These are phyloP conservation scores for Achatina immaculata DNA, from an alignment of 1,140 invertebrate genomes.

Conservation along the genomic window DNA sequence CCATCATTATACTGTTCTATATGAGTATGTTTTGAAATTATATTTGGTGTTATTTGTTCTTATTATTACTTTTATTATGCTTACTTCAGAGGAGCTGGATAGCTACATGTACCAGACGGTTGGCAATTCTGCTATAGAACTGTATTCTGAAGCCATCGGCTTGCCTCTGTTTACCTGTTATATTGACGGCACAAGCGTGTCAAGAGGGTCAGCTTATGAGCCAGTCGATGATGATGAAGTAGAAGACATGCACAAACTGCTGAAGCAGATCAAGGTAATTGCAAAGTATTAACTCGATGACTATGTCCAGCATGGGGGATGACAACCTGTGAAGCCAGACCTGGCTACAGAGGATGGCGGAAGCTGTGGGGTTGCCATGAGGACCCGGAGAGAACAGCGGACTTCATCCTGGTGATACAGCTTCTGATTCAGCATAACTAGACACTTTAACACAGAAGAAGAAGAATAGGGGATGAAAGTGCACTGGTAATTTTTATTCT, in stretches of 20 bases:
- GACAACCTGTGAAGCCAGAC: no score
- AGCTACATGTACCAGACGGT: constrained; percentile 99
- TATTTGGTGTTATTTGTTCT: no score
- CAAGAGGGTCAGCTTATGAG: constrained; percentile 85
- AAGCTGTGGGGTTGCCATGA: neutral
- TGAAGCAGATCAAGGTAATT: constrained; percentile 85
- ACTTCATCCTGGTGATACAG: no score
- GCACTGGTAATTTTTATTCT: no score
- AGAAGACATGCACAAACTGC: constrained; percentile 93
- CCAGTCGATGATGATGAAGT: constrained; percentile 92
- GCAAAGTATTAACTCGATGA: neutral
- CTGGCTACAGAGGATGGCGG: no score
- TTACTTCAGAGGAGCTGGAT: constrained; percentile 88
- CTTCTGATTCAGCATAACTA: no score
- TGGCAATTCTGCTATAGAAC: constrained; percentile 92
- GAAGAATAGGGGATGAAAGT: no score
- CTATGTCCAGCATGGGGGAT: no score
- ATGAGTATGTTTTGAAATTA: no score
- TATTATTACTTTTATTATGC: neutral
- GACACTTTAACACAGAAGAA: no score
- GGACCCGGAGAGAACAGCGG: no score
- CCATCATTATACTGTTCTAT: no score
- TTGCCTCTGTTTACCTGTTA: constrained; percentile 86
- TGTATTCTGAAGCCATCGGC: constrained; percentile 93
- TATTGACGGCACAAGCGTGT: constrained; percentile 85